phyloP scores from a whole-genome alignment of 2,797 vertebrate species.

The Bothrops alternatus region DNA sequence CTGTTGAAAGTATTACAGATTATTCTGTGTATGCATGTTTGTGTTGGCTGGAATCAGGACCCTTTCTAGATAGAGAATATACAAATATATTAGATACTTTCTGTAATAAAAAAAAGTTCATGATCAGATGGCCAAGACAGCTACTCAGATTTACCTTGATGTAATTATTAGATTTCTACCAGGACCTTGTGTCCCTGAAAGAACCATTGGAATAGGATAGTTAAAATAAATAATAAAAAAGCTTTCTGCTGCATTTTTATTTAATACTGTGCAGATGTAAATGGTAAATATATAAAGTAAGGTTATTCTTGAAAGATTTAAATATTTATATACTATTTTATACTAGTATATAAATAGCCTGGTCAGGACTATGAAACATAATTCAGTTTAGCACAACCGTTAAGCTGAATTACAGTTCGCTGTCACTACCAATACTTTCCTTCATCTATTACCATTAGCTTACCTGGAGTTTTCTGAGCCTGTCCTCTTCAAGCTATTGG shows the following conservation, averaged over 20 bases:
- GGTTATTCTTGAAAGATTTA: neutral
- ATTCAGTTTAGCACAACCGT: neutral
- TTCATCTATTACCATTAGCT: conserved; percentile 48
- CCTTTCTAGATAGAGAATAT: neutral
- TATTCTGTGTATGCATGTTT: neutral
- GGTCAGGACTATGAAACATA: neutral
- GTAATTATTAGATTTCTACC: neutral
- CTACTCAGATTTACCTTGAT: neutral
- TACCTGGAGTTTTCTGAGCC: conserved; percentile 86
- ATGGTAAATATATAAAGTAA: neutral
- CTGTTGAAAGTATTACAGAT: neutral
- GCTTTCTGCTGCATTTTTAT: neutral
- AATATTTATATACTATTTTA: neutral
- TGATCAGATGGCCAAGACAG: neutral
- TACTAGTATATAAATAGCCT: neutral
- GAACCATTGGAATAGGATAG: neutral
- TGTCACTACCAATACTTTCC: conserved; percentile 18
- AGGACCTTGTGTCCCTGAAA: neutral
- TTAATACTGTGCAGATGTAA: neutral
- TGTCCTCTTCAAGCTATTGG: conserved; percentile 94
- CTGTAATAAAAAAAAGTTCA: conserved; percentile 1
- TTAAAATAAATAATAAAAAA: neutral
- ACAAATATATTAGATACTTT: neutral
- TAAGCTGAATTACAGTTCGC: conserved; percentile 6
- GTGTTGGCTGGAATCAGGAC: neutral